Evolutionary conservation across 2,113 vertebrate genomes (phyloP).

Genomic region (human (Homo sapiens)): GRCh38 chr16:84655501-84656000

Average conservation of each 20-base stretch:
- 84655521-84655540: not conserved
- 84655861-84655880: not conserved
- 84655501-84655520: not conserved
- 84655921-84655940: no score
- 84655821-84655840: not conserved
- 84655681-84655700: not conserved
- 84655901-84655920: no score
- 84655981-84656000: no score
- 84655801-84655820: not conserved
- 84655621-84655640: not conserved
- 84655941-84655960: no score
- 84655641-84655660: not conserved
- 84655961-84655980: no score
- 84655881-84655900: not conserved
- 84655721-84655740: not conserved
- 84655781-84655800: rapidly evolving
- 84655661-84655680: not conserved
- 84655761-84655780: rapidly evolving
- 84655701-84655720: not conserved
- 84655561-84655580: not conserved
- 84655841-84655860: not conserved
- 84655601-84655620: not conserved
- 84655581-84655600: not conserved
- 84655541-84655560: not conserved
- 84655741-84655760: not conserved